Percentiles rank a stretch among this genome's conserved stretches.
phyloP scores from a whole-genome alignment of 2,888 invertebrate species.

The Pollenia griseotomentosa region DNA sequence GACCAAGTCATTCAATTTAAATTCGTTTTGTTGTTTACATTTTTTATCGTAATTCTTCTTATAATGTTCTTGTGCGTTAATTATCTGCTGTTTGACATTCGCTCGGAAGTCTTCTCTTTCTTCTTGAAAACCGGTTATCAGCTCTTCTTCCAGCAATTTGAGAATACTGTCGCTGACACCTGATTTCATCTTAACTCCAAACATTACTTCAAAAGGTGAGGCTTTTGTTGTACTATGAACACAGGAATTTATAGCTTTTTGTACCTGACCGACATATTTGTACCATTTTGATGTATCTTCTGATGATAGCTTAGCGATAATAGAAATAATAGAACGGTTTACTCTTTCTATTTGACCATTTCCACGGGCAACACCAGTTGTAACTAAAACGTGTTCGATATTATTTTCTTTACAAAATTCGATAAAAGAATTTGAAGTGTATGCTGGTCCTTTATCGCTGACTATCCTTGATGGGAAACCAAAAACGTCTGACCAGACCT shows the following conservation, averaged over 20 bases:
- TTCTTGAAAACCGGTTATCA: conserved; percentile 56
- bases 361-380: neutral
- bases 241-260: neutral
- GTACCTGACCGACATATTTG: neutral
- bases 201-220: neutral
- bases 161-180: neutral
- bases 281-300: neutral
- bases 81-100: conserved; percentile 58
- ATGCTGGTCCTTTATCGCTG: neutral
- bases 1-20: conserved; percentile 56
- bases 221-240: neutral
- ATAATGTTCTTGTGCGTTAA: conserved; percentile 58
- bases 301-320: neutral
- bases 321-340: neutral
- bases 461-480: neutral
- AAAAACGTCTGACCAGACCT: neutral
- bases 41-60: conserved; percentile 70
- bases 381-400: neutral
- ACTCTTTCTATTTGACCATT: neutral
- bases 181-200: neutral
- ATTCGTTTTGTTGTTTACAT: conserved; percentile 50
- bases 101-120: conserved; percentile 50
- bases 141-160: neutral
- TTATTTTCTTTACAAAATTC: neutral
- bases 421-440: neutral